phyloP scores from a whole-genome alignment of 2,797 vertebrate species.

The Pygocentrus nattereri region DNA sequence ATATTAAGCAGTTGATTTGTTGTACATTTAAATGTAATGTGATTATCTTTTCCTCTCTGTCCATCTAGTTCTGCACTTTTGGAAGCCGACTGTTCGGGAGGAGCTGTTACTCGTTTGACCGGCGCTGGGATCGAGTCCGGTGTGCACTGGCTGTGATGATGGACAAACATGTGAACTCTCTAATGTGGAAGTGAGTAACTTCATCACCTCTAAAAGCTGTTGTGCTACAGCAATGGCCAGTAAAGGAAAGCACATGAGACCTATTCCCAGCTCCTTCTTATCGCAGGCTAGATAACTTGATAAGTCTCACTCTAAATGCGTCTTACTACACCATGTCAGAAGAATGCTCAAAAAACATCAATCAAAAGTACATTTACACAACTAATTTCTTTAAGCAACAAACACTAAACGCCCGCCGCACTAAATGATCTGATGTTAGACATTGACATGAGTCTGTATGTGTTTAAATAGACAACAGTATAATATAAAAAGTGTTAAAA shows the following conservation, averaged over 20 bases:
- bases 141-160: constrained; percentile 93
- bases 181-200: constrained; percentile 96
- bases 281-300: too few species aligned
- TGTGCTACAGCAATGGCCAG: neutral
- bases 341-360: too few species aligned
- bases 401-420: too few species aligned
- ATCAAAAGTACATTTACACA: too few species aligned
- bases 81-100: constrained; percentile 95
- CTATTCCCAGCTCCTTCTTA: neutral
- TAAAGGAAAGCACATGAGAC: neutral
- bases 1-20: neutral
- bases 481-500: too few species aligned
- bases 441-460: too few species aligned
- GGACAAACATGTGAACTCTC: constrained; percentile 96
- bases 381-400: too few species aligned
- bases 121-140: constrained; percentile 93
- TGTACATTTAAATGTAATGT: neutral
- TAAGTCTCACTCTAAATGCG: neutral
- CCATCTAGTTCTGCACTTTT: constrained; percentile 92
- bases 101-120: constrained; percentile 94
- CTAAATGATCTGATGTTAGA: too few species aligned
- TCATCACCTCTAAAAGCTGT: neutral
- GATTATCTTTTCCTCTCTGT: neutral
- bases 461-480: too few species aligned
- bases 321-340: too few species aligned